Conservation (phyloP, 2,888 invertebrate genomes). For the Lasioglossum leucozonium region DNA sequence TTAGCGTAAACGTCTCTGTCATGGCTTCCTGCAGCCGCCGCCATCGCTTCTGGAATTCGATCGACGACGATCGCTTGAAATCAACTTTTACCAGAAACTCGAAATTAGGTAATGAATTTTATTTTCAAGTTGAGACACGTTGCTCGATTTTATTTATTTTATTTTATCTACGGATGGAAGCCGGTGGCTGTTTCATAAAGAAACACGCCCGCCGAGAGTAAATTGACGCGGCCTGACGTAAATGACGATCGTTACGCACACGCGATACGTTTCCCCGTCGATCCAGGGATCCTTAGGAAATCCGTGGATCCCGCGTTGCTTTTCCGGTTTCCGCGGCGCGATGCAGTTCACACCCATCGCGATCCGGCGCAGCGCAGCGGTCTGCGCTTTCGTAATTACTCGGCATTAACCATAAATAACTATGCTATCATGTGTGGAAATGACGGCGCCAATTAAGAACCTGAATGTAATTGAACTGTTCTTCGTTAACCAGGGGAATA, state of each 20-base stretch:
- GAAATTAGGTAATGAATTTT: too few species aligned
- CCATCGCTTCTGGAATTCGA: background rate
- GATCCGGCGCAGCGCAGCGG: background rate
- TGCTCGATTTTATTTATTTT: too few species aligned
- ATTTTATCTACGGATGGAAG: too few species aligned
- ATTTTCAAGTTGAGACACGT: too few species aligned
- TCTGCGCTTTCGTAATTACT: background rate
- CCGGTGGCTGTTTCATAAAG: background rate
- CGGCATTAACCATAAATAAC: background rate
- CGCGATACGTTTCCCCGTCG: conserved; percentile 55
- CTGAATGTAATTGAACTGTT: background rate
- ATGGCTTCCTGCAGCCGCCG: too few species aligned
- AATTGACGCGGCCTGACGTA: conserved; percentile 57
- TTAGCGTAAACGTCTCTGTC: conserved; percentile 23
- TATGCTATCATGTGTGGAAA: background rate
- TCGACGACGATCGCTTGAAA: background rate
- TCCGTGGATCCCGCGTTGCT: conserved; percentile 26
- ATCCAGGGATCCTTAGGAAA: background rate
- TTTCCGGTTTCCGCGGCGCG: conserved; percentile 10
- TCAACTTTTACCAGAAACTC: background rate
- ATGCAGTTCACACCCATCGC: background rate
- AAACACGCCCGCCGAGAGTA: conserved; percentile 24
- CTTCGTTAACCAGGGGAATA: background rate
- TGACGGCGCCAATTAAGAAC: background rate
- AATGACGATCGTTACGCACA: conserved; percentile 75